These are phyloP conservation scores for Thecophora atra DNA, from an alignment of 2,888 invertebrate species.

Conservation along the genomic window DNA sequence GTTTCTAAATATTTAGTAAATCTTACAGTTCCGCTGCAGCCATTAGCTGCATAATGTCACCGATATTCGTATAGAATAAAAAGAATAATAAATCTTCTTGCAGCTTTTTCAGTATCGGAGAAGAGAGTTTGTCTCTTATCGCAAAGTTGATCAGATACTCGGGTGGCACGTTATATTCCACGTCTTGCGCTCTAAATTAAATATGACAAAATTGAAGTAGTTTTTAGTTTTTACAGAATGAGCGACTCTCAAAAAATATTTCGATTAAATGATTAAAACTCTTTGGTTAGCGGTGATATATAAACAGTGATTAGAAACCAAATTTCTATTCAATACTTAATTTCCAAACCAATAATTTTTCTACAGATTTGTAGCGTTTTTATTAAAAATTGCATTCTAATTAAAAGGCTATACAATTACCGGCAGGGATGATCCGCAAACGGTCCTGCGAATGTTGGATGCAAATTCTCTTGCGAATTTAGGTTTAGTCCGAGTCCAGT, in stretches of 20 bases:
- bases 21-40: slow-evolving; percentile 97
- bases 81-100: slow-evolving; percentile 99
- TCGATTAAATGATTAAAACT: too few relatives aligned
- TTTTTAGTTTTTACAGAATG: too few relatives aligned
- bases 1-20: background rate
- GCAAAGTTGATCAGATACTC: slow-evolving; percentile 98
- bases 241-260: too few relatives aligned
- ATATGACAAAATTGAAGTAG: background rate
- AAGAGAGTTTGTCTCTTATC: slow-evolving; percentile 94
- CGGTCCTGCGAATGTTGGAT: slow-evolving; percentile 98
- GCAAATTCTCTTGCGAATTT: slow-evolving; percentile 97
- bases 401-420: slow-evolving; percentile 55
- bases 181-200: slow-evolving; percentile 88
- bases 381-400: too few relatives aligned
- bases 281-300: too few relatives aligned
- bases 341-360: too few relatives aligned
- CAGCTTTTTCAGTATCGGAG: slow-evolving; percentile 94
- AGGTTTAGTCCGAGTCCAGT: slow-evolving; percentile 98
- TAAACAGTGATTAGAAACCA: too few relatives aligned
- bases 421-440: slow-evolving; percentile 97
- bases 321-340: too few relatives aligned
- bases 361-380: too few relatives aligned
- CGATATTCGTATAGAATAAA: slow-evolving; percentile 98
- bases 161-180: slow-evolving; percentile 97
- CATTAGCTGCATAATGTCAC: slow-evolving; percentile 96